Base-by-base conservation (phyloP, 2,113 vertebrate species). In the Sturnus vulgaris region DNA sequence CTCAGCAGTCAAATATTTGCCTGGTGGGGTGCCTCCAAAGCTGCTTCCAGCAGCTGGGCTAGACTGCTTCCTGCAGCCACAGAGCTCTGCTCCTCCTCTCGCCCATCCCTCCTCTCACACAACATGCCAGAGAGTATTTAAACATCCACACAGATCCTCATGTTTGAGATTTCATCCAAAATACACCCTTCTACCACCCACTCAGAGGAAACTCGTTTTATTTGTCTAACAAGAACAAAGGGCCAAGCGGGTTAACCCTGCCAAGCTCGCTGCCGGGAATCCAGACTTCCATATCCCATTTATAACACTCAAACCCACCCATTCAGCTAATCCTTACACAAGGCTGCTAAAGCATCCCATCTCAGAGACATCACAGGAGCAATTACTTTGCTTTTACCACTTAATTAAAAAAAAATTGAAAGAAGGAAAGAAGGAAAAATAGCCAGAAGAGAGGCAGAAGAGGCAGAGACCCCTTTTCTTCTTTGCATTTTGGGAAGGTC, bases 141-240 rank as follows among this genome's bases (percentile, higher is more conserved):
- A 87, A 95, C 90, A 94, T 94, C 71, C 64, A 90, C 81, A 44
- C 23, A 83, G 75, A 92, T 64, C 71, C 56, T 96, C 68, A 37
- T 86, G 68, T 52, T 94, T 88, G 88, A 90, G 64, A 80, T 59
- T 80, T 95, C 85, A 73, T 96, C 93, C 96, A 93, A 95, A 95
- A 96, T 85, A 93, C 92, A 92, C 71, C 82, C 79, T 96, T 80
- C 64, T 93, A 52, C 95, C 85, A 88, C 96, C 93, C 94, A 96
- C 94, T 90, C 88, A 56, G 79, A 96, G 82, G 82, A 95, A 96
- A 92, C 68, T 94, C 33, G n/a, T 95, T 94, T 88, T 97, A 91
- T 97, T 96, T 96, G 92, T 79, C 76, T 92, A 92, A 90, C 59
- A 73, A 95, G 92, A 97, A 94, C 93, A 96, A 97, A 97, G 87